Evolutionary conservation across 2,888 invertebrate species (phyloP).

Genomic region (Mesorhabditis belari): DNA sequence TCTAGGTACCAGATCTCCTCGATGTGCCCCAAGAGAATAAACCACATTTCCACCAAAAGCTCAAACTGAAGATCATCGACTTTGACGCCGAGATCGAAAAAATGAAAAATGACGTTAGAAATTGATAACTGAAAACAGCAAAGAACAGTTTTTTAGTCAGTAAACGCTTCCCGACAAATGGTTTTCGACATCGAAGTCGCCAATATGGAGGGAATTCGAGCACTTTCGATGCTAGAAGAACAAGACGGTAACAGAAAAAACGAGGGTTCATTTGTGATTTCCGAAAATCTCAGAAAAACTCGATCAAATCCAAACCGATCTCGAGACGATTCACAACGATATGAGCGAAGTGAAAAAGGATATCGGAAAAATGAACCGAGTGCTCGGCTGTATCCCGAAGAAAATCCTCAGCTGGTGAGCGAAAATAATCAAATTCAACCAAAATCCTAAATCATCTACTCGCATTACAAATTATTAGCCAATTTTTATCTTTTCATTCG

Average conservation of each 20-base stretch:
- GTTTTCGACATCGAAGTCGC: constrained; percentile 20
- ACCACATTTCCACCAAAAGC: neutral
- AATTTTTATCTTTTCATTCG: too few species aligned
- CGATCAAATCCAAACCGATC: neutral
- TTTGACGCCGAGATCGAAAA: neutral
- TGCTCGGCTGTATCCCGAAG: neutral
- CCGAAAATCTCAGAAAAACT: neutral
- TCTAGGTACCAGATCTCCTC: neutral
- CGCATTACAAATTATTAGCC: too few species aligned
- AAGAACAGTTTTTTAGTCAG: too few species aligned
- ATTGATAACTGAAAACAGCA: too few species aligned
- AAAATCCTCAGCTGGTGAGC: neutral
- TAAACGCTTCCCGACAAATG: constrained; percentile 24
- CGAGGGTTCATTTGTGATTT: too few species aligned
- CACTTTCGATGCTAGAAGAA: constrained; percentile 27
- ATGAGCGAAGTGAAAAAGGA: neutral
- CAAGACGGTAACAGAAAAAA: constrained; percentile 20
- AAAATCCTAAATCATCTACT: too few species aligned
- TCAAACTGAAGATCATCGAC: neutral
- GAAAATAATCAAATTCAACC: too few species aligned
- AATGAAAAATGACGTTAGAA: neutral
- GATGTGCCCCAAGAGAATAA: neutral
- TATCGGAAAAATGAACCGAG: neutral
- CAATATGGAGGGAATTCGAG: constrained; percentile 23
- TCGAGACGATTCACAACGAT: neutral